phyloP scores from a whole-genome alignment of 2,888 invertebrate species.

The Ophion ventricosus region DNA sequence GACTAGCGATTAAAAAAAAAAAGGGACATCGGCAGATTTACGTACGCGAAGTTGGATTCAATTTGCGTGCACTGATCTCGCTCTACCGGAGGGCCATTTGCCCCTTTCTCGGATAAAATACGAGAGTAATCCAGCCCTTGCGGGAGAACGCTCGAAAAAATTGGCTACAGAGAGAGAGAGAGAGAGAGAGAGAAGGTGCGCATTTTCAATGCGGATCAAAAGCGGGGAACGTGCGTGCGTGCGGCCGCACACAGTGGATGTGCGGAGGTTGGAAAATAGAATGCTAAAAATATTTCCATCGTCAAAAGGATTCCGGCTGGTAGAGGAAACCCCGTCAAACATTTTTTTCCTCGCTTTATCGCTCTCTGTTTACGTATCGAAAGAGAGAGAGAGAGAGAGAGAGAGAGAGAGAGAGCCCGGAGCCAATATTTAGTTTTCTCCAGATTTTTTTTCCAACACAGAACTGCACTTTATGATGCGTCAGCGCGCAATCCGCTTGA shows the following conservation, averaged over 20 bases:
- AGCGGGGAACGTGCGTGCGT: constrained; percentile 18
- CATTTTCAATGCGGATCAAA: constrained; percentile 1
- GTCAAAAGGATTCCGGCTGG: background rate
- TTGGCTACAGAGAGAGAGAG: background rate
- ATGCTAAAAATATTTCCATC: constrained; percentile 19
- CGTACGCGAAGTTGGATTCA: constrained; percentile 15
- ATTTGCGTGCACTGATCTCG: constrained; percentile 26
- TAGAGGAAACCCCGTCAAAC: constrained; percentile 19
- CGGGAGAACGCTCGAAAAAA: constrained; percentile 23
- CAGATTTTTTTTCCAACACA: constrained; percentile 4
- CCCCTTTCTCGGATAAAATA: constrained; percentile 27
- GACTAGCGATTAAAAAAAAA: background rate
- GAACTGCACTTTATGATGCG: constrained; percentile 2
- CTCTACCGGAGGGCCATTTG: constrained; percentile 19
- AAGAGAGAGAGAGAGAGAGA: background rate
- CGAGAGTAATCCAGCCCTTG: constrained; percentile 27
- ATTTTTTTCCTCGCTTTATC: background rate
- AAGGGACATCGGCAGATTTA: background rate
- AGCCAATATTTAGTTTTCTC: constrained; percentile 11
- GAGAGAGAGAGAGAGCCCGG: background rate
- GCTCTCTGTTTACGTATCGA: constrained; percentile 22
- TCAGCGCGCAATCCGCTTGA: background rate
- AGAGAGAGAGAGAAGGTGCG: background rate
- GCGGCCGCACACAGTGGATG: constrained; percentile 5
- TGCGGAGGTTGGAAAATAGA: constrained; percentile 24